Percentiles rank a stretch among this genome's conserved stretches.
Conservation (phyloP, 2,888 invertebrate genomes). For the Oscheius sp. region DNA sequence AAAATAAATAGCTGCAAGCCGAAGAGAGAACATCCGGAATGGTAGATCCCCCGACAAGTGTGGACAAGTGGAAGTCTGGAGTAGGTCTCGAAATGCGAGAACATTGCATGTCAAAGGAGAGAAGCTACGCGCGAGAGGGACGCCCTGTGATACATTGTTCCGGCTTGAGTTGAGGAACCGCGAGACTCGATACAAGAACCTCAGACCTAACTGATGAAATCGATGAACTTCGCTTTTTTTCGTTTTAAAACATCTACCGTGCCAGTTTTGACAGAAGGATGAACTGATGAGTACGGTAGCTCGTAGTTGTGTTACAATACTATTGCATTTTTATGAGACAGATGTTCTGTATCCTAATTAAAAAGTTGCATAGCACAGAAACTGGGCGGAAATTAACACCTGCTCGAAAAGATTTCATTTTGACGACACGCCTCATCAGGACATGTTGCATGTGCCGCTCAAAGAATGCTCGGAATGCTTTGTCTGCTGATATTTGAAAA, state of each 20-base stretch:
- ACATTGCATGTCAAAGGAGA: conserved; percentile 31
- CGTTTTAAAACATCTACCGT: background rate
- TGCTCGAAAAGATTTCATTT: background rate
- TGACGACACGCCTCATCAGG: too few relatives aligned
- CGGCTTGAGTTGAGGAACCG: conserved; percentile 10
- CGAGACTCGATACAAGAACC: conserved; percentile 6
- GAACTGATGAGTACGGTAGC: background rate
- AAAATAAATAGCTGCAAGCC: conserved; percentile 19
- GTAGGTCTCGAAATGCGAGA: conserved; percentile 34
- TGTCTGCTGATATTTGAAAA: too few relatives aligned
- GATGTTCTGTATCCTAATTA: background rate
- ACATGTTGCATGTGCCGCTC: too few relatives aligned
- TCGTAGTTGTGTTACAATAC: background rate
- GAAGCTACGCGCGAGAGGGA: conserved; percentile 33
- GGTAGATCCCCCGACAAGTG: conserved; percentile 25
- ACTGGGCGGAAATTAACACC: conserved; percentile 1
- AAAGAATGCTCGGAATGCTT: too few relatives aligned
- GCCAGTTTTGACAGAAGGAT: background rate
- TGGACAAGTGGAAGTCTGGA: conserved; percentile 32
- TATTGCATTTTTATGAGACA: background rate
- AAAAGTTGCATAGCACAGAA: background rate
- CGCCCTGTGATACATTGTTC: conserved; percentile 25
- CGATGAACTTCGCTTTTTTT: background rate
- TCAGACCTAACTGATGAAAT: background rate
- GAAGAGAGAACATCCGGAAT: conserved; percentile 18